Evolutionary conservation across 2,888 invertebrate species (phyloP).

Genomic region (Pachycephus smyrnensis): DNA sequence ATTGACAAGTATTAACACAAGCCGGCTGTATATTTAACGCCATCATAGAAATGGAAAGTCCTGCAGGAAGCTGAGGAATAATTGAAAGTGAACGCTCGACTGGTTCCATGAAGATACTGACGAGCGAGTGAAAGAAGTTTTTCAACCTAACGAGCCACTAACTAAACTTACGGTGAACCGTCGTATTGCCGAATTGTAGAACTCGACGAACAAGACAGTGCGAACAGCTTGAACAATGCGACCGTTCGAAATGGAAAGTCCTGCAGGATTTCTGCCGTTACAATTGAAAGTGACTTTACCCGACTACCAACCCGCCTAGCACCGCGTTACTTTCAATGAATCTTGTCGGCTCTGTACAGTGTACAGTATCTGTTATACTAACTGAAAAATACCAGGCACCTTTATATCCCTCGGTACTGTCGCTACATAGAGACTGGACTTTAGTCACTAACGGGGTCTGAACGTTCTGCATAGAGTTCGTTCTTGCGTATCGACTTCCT

Average conservation of each 20-base stretch:
- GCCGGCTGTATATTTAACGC: background rate
- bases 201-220: background rate
- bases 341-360: background rate
- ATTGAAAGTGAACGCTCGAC: background rate
- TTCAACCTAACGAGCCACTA: background rate
- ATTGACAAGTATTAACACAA: background rate
- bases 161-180: background rate
- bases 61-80: background rate
- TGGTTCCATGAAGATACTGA: background rate
- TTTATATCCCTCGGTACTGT: background rate
- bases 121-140: background rate
- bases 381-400: background rate
- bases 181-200: background rate
- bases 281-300: constrained; percentile 50
- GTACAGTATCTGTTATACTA: background rate
- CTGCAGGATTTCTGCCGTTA: constrained; percentile 47
- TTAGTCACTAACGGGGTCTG: background rate
- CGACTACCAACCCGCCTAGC: constrained; percentile 23
- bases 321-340: constrained; percentile 41
- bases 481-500: constrained; percentile 10
- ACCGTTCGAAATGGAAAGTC: constrained; percentile 48
- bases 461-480: constrained; percentile 1
- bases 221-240: constrained; percentile 27
- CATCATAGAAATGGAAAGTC: background rate
- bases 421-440: background rate